A percentile compares a stretch with the other conserved stretches of the same genome.
phyloP scores from a whole-genome alignment of 2,113 vertebrate species.

The Andinoacara biseriatus region DNA sequence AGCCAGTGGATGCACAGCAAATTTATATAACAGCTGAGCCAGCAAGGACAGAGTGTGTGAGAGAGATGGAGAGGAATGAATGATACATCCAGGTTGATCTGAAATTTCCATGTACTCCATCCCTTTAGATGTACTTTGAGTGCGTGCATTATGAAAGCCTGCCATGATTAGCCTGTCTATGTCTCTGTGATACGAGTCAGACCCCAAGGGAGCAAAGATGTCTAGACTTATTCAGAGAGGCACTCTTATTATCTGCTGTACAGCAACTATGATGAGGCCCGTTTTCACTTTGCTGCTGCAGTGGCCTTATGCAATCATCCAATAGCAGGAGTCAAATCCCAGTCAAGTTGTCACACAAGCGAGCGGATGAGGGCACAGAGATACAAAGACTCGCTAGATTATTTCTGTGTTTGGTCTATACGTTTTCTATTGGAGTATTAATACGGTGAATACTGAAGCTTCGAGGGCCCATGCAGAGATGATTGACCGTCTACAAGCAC shows the following conservation, averaged over 20 bases:
- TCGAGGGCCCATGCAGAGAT: not conserved
- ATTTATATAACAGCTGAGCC: constrained; percentile 58
- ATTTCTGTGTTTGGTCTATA: constrained; percentile 6
- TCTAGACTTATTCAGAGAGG: constrained; percentile 66
- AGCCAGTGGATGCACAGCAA: constrained; percentile 32
- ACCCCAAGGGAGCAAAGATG: constrained; percentile 51
- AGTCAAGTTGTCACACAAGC: constrained; percentile 31
- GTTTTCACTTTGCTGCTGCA: constrained; percentile 42
- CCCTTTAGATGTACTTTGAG: constrained; percentile 62
- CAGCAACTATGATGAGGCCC: constrained; percentile 45
- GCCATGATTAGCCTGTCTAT: constrained; percentile 59
- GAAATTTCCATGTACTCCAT: constrained; percentile 59
- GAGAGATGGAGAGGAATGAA: constrained; percentile 44
- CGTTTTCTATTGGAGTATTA: not conserved
- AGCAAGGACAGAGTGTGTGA: constrained; percentile 24
- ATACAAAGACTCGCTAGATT: constrained; percentile 12
- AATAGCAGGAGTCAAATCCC: constrained; percentile 39
- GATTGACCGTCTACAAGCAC: not conserved
- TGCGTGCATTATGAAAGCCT: constrained; percentile 54
- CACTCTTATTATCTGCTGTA: constrained; percentile 50
- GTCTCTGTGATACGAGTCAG: constrained; percentile 46
- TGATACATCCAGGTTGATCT: constrained; percentile 67
- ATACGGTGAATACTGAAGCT: not conserved
- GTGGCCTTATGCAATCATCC: constrained; percentile 38
- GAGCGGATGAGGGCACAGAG: constrained; percentile 11